Base-by-base conservation (phyloP, 2,888 invertebrate genomes). In the Podabrus alpinus region DNA sequence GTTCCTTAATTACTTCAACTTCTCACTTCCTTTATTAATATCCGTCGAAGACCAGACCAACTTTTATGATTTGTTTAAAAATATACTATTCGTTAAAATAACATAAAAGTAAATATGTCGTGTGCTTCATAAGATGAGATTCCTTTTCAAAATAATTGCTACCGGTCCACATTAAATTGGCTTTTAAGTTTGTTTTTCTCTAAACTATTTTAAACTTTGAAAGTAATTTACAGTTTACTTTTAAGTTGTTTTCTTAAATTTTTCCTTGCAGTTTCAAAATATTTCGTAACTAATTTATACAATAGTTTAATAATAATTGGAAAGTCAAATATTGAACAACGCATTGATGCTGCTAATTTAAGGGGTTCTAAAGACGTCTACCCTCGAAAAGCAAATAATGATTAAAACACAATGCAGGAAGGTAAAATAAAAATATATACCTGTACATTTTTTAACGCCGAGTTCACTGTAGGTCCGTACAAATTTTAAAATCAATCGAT, bases 61-160 rank as follows among this genome's bases (percentile, higher is more conserved):
- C 25, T 68, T 68, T 72, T 68, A 72, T 62, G 72, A 64, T 72
- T 72, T 72, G 72, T 72, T 72, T 72, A 25, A 45, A 45, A 61
- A 45, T 72, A 29, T 64, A 19, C 21, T 3, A 24, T 45, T 68
- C 19, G 61, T 68, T 68, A 61, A 72, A 72, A 64, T 64, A 68
- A 68, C 64, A 60, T 59, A 11, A 16, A 71, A 66, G 60, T 68
- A 68, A 25, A 72, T 16, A 19, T 16, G 13, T 68, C 72, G 68
- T 68, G 64, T 68, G 68, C 59, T 71, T 66, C 66, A 66, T 59
- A 66, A 61, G 17, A 45, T 15, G 9, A 21, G 16, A 71, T 71
- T 15, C 66, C n/a, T 61, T 29, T 59, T 71, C n/a, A 66, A 71
- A 29, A 62, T 64, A 29, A 64, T 29, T 29, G 29, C 64, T 19